Conservation (phyloP, 2,113 vertebrate species). For the Raphicerus campestris region DNA sequence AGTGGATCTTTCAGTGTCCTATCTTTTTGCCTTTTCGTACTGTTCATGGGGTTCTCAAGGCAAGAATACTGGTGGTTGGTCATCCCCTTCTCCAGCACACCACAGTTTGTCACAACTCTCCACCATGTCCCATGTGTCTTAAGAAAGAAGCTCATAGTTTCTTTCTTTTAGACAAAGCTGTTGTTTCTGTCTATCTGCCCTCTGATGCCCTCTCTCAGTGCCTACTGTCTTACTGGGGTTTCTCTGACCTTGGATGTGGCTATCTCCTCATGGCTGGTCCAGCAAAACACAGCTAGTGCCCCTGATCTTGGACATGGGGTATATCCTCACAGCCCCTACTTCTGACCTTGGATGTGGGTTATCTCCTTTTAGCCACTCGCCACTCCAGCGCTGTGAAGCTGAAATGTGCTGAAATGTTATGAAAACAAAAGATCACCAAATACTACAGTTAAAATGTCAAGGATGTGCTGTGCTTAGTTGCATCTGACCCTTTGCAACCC, state of each 20-base stretch:
- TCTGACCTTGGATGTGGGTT: neutral
- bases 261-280: neutral
- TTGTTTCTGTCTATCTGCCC: neutral
- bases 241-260: neutral
- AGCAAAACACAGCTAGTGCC: neutral
- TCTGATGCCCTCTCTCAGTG: neutral
- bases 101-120: neutral
- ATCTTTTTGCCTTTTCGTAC: neutral
- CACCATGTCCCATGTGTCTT: neutral
- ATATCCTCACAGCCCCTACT: neutral
- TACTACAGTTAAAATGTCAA: neutral
- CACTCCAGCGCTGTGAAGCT: neutral
- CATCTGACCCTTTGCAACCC: neutral
- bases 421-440: neutral
- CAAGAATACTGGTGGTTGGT: neutral
- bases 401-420: neutral
- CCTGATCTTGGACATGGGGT: neutral
- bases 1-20: neutral
- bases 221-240: neutral
- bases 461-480: neutral
- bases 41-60: neutral
- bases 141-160: neutral
- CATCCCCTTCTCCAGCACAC: neutral
- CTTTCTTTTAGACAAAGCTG: neutral
- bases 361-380: rapidly evolving